Base-by-base conservation (phyloP, 2,888 invertebrate species). In the Torymus tubicola region DNA sequence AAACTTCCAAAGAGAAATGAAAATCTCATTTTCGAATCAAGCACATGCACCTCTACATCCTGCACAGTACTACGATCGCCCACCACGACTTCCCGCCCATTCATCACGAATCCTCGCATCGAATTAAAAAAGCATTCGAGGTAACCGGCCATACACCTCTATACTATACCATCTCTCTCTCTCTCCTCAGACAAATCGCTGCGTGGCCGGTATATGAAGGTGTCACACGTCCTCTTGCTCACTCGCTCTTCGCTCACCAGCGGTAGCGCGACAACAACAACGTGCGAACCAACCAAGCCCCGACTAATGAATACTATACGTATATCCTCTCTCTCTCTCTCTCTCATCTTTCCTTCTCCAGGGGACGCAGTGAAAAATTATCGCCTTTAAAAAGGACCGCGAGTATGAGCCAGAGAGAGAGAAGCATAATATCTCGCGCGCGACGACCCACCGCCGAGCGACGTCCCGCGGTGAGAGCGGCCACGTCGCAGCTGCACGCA, bases 221-320 rank as follows among this genome's bases (percentile, higher is more conserved):
- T 71, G 65, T 80, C 75, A 71, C 21, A n/a, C n/a, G 24, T 60
- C 53, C 18, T 11, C 57, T 70, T 31, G 2, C 50, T 13, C 1
- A 0, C 24, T 55, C 14, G 24, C 63, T 50, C 58, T 50, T 21
- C 69, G 63, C 61, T 60, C 64, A 67, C 64, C 57, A 58, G 18
- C 58, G 13, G 31, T 31, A 31, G 31, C 31, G 31, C 31, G 31
- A 31, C 84, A 85, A 83, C 88, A 90, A 90, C 90, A 90, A 90
- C 89, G 90, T 90, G 90, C 89, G 90, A 90, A 90, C 90, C 88
- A 89, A 90, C 90, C 89, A 85, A 89, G 87, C 86, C 88, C 85
- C 84, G 86, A 85, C 89, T 90, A 90, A 90, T 90, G 90, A 90
- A 90, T 90, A 88, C 88, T 87, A 86, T 87, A 67, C 12, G 18